These are phyloP conservation scores for Smittia aterrima DNA, from an alignment of 2,888 invertebrate species.

Conservation along the genomic window DNA sequence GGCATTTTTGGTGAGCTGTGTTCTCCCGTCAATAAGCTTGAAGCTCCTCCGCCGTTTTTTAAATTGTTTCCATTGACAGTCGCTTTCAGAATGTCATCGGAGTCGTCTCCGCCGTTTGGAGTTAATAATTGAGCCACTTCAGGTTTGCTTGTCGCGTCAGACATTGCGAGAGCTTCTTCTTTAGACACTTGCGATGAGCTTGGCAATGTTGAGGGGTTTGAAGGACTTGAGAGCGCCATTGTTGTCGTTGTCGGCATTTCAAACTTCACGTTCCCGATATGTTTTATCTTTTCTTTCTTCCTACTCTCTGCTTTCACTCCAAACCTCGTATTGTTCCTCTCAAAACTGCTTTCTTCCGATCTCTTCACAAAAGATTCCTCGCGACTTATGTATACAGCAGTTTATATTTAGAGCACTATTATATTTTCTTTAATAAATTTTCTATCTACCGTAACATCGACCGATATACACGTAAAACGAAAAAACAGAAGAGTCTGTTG, in stretches of 20 bases:
- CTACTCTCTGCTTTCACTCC: background rate
- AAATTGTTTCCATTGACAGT: slow-evolving; percentile 32
- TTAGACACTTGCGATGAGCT: slow-evolving; percentile 12
- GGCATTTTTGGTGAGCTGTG: slow-evolving; percentile 26
- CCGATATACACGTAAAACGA: background rate
- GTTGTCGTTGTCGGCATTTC: slow-evolving; percentile 38
- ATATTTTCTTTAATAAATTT: slow-evolving; percentile 18
- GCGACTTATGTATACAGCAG: background rate
- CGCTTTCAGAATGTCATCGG: slow-evolving; percentile 29
- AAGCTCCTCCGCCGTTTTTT: slow-evolving; percentile 17
- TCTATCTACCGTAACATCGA: slow-evolving; percentile 15
- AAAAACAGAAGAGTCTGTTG: background rate
- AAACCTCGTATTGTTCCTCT: background rate
- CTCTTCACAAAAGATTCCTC: background rate
- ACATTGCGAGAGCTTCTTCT: slow-evolving; percentile 11
- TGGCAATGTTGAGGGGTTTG: slow-evolving; percentile 1
- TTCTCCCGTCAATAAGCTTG: background rate
- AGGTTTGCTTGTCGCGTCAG: background rate
- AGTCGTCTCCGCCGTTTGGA: background rate
- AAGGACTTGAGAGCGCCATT: slow-evolving; percentile 33
- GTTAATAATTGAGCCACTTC: slow-evolving; percentile 17
- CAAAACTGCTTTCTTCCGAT: background rate
- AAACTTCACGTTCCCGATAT: background rate
- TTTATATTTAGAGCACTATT: slow-evolving; percentile 9
- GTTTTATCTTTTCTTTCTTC: background rate